Evolutionary conservation across 2,113 vertebrate genomes (phyloP).

Genomic region (Mustela lutreola): DNA sequence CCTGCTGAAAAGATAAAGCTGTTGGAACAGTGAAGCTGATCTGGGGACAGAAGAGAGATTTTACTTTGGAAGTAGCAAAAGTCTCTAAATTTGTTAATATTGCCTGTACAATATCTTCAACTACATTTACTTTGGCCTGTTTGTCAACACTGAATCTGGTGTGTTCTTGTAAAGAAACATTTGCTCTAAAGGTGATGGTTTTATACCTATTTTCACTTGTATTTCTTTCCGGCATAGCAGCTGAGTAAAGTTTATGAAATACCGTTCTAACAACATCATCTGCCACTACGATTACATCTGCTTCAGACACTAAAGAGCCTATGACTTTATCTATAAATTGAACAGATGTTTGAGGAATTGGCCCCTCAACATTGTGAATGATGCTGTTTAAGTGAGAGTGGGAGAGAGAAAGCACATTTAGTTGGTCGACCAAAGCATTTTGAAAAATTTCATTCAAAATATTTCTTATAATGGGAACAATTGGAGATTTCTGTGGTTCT

Average conservation of each 20-base stretch:
- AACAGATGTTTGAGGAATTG: slow-evolving; percentile 7
- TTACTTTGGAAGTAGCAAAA: slow-evolving; percentile 78
- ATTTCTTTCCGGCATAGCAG: slow-evolving; percentile 46
- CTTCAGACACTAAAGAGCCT: slow-evolving; percentile 74
- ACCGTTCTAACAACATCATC: slow-evolving; percentile 73
- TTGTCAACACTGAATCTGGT: slow-evolving; percentile 19
- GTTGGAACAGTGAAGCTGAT: slow-evolving; percentile 15
- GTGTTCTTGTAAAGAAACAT: slow-evolving; percentile 60
- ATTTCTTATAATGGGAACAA: slow-evolving; percentile 77
- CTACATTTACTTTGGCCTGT: slow-evolving; percentile 55
- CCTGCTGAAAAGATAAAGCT: slow-evolving; percentile 18
- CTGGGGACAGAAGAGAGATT: slow-evolving; percentile 71
- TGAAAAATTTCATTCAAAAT: slow-evolving; percentile 82
- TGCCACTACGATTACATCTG: slow-evolving; percentile 71
- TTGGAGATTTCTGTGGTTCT: slow-evolving; percentile 75
- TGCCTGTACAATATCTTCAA: slow-evolving; percentile 76
- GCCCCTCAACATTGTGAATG: neutral
- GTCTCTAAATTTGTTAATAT: slow-evolving; percentile 74
- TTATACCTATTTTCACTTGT: slow-evolving; percentile 43
- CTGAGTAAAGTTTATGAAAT: slow-evolving; percentile 77
- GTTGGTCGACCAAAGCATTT: slow-evolving; percentile 60
- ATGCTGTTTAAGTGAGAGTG: neutral
- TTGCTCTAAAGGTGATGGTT: slow-evolving; percentile 68
- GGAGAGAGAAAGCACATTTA: slow-evolving; percentile 47
- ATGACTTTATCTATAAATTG: neutral